Evolutionary conservation across 2,888 invertebrate genomes (phyloP), one percentile per base, ranked within the genome.

Genomic region (Flabesymbios commensalis): DNA sequence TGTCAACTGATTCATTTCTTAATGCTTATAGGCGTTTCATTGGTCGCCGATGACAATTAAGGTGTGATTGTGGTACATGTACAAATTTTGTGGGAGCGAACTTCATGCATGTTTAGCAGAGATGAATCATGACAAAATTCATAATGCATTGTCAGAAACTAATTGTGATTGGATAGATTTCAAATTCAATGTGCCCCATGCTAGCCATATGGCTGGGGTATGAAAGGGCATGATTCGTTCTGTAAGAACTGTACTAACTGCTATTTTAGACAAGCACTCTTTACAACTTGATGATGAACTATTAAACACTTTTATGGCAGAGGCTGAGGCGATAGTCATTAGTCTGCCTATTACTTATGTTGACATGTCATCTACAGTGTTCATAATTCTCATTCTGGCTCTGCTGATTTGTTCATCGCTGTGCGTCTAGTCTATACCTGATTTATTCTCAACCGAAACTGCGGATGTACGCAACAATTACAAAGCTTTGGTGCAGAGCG

Each of bases 21-120:
- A 36, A 36, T 36, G 39, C 39, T 36, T 36, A 36, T 36, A 10
- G 39, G 39, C 39, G 39, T n/a, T 36, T 36, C n/a, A 36, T 36
- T 36, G 39, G 39, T 10, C 10, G n/a, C n/a, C 10, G 39, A 10
- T 14, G 39, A n/a, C 39, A 36, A 36, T n/a, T 36, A 14, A 14
- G 39, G 10, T 36, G 39, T 36, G 39, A 36, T n/a, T 14, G 39
- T 14, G 39, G 69, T 17, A 62, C 65, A 2, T 66, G 39, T 14
- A 36, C 39, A 36, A 36, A 36, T n/a, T 36, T 36, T n/a, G 39
- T 36, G 10, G 39, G 39, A n/a, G 39, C 39, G 39, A 36, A n/a
- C 39, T 36, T n/a, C 10, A 36, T 36, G 39, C 39, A 36, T 10
- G 10, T 14, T 36, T 36, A 36, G n/a, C 39, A 36, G 10, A 36